Conservation (phyloP, 1,140 invertebrate species). For the Nymphalis io region DNA sequence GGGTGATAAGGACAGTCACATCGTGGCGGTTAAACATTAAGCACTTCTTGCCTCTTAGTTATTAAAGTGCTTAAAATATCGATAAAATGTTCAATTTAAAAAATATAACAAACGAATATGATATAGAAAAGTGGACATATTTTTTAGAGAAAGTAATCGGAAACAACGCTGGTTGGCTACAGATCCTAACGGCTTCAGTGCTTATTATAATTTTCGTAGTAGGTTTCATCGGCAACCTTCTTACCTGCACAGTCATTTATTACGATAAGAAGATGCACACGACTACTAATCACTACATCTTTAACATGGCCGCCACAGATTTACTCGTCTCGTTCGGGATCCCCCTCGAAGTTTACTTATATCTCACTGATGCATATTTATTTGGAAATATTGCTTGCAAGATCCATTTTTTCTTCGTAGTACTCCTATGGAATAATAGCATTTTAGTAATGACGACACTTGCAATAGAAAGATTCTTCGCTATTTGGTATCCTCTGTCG, state of each 20-base stretch:
- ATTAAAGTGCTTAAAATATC: not conserved
- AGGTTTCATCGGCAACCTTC: constrained; percentile 90
- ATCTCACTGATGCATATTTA: constrained; percentile 39
- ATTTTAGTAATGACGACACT: constrained; percentile 65
- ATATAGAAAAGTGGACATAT: constrained; percentile 43
- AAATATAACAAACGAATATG: constrained; percentile 34
- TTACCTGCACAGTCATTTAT: constrained; percentile 92
- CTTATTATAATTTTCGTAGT: constrained; percentile 85
- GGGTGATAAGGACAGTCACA: not conserved
- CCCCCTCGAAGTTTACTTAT: constrained; percentile 47
- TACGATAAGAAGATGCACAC: constrained; percentile 91
- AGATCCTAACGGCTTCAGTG: constrained; percentile 35
- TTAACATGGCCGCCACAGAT: constrained; percentile 93
- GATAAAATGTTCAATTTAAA: constrained; percentile 25
- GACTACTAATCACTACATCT: constrained; percentile 91
- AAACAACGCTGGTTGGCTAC: constrained; percentile 38
- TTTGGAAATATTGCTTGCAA: constrained; percentile 53
- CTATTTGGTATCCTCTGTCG: constrained; percentile 60
- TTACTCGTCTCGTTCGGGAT: constrained; percentile 74
- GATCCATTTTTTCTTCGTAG: constrained; percentile 55
- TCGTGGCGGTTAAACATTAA: not conserved
- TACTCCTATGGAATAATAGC: constrained; percentile 61
- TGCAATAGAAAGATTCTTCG: constrained; percentile 67
- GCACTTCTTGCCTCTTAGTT: not conserved
- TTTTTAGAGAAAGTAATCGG: constrained; percentile 40